A percentile compares a stretch with the other conserved stretches of the same genome.
phyloP scores from a whole-genome alignment of 30 jellyfish, hydroid and myxozoan genomes.

The Euphysa ruthae region DNA sequence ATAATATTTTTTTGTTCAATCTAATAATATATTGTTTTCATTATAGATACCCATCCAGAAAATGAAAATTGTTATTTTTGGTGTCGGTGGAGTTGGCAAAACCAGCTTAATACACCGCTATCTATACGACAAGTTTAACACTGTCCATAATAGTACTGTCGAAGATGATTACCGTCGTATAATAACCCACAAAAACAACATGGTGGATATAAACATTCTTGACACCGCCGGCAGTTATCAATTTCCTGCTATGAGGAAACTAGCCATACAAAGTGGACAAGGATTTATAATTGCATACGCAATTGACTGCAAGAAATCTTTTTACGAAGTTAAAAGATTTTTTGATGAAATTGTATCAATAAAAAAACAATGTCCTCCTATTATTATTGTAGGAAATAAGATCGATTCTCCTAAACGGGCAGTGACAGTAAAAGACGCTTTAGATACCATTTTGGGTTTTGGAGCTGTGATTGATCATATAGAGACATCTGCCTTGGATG shows the following conservation, averaged over 20 bases:
- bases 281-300: slow-evolving; percentile 77
- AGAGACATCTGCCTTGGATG: slow-evolving; percentile 98
- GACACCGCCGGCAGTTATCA: slow-evolving; percentile 91
- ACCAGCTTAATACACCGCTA: slow-evolving; percentile 64
- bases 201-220: slow-evolving; percentile 58
- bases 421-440: slow-evolving; percentile 34
- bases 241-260: slow-evolving; percentile 92
- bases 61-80: slow-evolving; percentile 56
- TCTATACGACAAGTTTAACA: slow-evolving; percentile 57
- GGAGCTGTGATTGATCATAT: slow-evolving; percentile 31
- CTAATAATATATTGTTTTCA: too few species aligned
- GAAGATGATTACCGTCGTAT: slow-evolving; percentile 74
- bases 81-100: slow-evolving; percentile 95
- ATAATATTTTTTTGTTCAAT: too few species aligned
- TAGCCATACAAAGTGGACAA: slow-evolving; percentile 70
- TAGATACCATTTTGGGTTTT: slow-evolving; percentile 26
- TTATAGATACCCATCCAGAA: too few species aligned
- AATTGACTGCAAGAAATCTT: slow-evolving; percentile 54
- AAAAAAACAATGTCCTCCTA: slow-evolving; percentile 43
- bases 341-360: slow-evolving; percentile 44
- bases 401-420: slow-evolving; percentile 51
- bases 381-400: slow-evolving; percentile 72
- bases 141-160: slow-evolving; percentile 54
- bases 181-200: slow-evolving; percentile 43
- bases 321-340: slow-evolving; percentile 74